These are phyloP conservation scores for Drosophila virilis DNA, from an alignment of 1,140 invertebrate genomes.

Conservation along the genomic window DNA sequence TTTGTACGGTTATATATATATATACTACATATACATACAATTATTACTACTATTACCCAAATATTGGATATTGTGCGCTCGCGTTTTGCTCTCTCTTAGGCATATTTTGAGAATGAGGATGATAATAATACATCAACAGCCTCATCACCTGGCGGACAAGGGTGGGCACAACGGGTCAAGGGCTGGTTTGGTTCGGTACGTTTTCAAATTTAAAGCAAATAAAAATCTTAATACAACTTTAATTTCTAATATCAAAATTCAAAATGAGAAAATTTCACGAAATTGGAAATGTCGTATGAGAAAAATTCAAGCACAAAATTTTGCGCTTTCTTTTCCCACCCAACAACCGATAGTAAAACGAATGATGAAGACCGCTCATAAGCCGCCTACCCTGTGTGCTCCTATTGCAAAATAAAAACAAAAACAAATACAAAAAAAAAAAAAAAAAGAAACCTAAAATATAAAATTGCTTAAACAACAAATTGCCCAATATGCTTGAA, in stretches of 20 bases:
- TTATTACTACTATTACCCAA: conserved; percentile 56
- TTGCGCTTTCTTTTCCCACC: conserved; percentile 44
- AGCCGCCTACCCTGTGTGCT: conserved; percentile 84
- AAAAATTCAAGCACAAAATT: conserved; percentile 48
- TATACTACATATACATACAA: conserved; percentile 55
- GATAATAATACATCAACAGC: conserved; percentile 83
- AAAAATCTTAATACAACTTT: conserved; percentile 51
- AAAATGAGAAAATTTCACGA: conserved; percentile 51
- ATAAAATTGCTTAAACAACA: conserved; percentile 55
- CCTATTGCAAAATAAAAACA: conserved; percentile 48
- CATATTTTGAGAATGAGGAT: conserved; percentile 84
- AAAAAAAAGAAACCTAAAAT: conserved; percentile 14
- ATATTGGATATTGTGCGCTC: conserved; percentile 76
- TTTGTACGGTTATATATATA: conserved; percentile 33
- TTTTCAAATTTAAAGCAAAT: conserved; percentile 75
- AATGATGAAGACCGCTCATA: conserved; percentile 83
- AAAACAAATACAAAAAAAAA: conserved; percentile 28
- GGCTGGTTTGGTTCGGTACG: conserved; percentile 88
- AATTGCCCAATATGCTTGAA: conserved; percentile 47
- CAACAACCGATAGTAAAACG: conserved; percentile 70
- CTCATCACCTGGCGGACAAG: conserved; percentile 86
- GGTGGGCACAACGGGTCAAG: conserved; percentile 88
- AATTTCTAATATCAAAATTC: conserved; percentile 48
- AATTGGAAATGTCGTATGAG: conserved; percentile 63
- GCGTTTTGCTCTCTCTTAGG: conserved; percentile 79